Base-by-base conservation (phyloP, 2,113 vertebrate species). In the Gobio gobio region DNA sequence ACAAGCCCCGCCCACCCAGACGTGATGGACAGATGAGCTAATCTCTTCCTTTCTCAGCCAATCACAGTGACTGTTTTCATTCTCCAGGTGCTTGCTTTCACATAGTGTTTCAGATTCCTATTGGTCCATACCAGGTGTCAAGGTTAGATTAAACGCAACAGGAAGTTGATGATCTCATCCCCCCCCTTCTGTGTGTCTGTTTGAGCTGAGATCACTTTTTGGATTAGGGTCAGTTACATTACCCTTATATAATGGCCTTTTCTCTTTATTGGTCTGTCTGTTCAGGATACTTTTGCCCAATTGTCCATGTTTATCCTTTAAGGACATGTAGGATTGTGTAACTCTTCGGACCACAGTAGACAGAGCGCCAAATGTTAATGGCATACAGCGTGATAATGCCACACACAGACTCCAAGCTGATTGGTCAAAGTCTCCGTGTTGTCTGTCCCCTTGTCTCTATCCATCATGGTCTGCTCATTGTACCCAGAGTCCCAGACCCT, bases 161-260 rank as follows among this genome's bases (percentile, higher is more conserved):
- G 64, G 81, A 83, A 29, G 82, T 49, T n/a, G 49, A 10, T 83
- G 82, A 86, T 78, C 72, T 70, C 77, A 82, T 43, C 61, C 61
- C 12, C 61, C 12, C 70, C 40, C 76, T 29, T 80, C 58, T 76
- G 24, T 85, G 18, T 73, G 77, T 45, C 63, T 43, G 63, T 79
- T 85, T 78, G 77, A 78, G 49, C 40, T 51, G 76, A 58, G n/a
- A 88, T 85, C 78, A 26, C 59, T 56, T 54, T 83, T 85, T 89
- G 87, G 89, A 89, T 84, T 77, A 74, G 87, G 89, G 89, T 89
- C 91, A 91, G 89, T 87, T 90, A 82, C 66, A 59, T 29, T 78
- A 83, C 86, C 86, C 73, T 89, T 90, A 90, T 89, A 86, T 90
- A 91, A 92, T 89, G 86, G 85, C 88, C 84, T 82, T 84, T 66